A percentile compares a stretch with the other conserved stretches of the same genome.
Conservation (phyloP, 2,113 vertebrate genomes). For the Calyptommatus sinebrachiatus region DNA sequence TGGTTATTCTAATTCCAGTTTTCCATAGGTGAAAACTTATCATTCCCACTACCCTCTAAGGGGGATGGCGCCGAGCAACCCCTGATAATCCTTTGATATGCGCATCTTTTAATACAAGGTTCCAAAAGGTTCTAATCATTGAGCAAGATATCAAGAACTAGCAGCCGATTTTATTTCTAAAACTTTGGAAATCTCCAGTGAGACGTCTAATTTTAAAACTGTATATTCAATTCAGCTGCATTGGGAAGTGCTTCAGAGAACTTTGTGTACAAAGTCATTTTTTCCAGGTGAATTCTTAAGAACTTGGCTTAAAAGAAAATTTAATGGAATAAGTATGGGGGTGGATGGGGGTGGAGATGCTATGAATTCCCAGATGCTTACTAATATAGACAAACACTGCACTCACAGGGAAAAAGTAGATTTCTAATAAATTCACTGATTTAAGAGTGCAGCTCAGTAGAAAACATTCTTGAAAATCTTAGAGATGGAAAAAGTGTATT, state of each 20-base stretch:
- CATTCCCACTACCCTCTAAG: too few species aligned
- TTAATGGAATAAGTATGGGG: not conserved
- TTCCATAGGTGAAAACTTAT: too few species aligned
- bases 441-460: not conserved
- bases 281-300: constrained; percentile 4
- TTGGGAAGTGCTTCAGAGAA: not conserved
- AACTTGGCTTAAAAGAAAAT: constrained; percentile 1
- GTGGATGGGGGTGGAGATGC: too few species aligned
- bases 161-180: too few species aligned
- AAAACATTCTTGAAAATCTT: not conserved
- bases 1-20: too few species aligned
- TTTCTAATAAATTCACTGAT: not conserved
- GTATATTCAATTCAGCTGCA: not conserved
- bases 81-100: too few species aligned
- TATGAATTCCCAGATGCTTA: not conserved
- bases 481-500: not conserved
- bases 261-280: not conserved
- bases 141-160: too few species aligned
- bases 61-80: too few species aligned
- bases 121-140: too few species aligned
- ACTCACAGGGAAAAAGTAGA: not conserved
- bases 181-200: not conserved
- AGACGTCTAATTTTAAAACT: not conserved
- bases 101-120: too few species aligned
- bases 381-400: not conserved